Percentiles rank a stretch among this genome's conserved stretches.
phyloP scores from a whole-genome alignment of 2,888 invertebrate genomes.

The Drosophila picticornis region DNA sequence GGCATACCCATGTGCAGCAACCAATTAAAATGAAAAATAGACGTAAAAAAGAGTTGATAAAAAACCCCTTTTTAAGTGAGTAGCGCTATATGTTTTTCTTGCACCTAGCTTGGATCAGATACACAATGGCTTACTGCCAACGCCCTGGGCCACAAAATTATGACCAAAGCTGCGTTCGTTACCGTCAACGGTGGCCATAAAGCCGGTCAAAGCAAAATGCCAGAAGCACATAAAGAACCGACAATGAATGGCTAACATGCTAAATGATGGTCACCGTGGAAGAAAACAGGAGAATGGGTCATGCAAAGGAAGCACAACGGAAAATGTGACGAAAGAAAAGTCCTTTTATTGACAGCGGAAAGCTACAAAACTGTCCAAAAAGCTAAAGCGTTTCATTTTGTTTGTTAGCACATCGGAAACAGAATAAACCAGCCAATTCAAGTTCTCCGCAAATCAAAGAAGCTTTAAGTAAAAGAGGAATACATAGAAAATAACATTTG shows the following conservation, averaged over 20 bases:
- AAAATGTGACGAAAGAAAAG: conserved; percentile 14
- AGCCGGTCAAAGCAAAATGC: conserved; percentile 60
- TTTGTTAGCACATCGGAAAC: conserved; percentile 15
- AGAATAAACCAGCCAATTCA: conserved; percentile 8
- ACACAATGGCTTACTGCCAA: conserved; percentile 55
- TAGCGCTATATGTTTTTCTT: conserved; percentile 37
- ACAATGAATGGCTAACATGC: conserved; percentile 52
- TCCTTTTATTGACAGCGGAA: conserved; percentile 18
- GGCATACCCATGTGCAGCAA: conserved; percentile 7
- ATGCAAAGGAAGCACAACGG: not conserved
- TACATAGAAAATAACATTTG: not conserved
- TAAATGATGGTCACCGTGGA: conserved; percentile 42
- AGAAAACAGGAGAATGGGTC: not conserved
- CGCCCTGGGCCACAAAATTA: conserved; percentile 19
- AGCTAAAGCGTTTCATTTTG: conserved; percentile 11
- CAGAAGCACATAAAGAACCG: conserved; percentile 58
- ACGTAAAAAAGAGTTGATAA: not conserved
- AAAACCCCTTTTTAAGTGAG: conserved; percentile 48
- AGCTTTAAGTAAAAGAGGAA: not conserved
- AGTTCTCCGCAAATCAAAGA: not conserved
- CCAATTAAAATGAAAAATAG: conserved; percentile 35
- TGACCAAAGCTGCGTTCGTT: conserved; percentile 42
- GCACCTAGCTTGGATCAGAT: conserved; percentile 23
- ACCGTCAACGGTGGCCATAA: conserved; percentile 29
- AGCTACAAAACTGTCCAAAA: conserved; percentile 20